Evolutionary conservation across 2,113 vertebrate species (phyloP), one percentile per base, ranked within the genome.

Genomic region (Chroicocephalus ridibundus): DNA sequence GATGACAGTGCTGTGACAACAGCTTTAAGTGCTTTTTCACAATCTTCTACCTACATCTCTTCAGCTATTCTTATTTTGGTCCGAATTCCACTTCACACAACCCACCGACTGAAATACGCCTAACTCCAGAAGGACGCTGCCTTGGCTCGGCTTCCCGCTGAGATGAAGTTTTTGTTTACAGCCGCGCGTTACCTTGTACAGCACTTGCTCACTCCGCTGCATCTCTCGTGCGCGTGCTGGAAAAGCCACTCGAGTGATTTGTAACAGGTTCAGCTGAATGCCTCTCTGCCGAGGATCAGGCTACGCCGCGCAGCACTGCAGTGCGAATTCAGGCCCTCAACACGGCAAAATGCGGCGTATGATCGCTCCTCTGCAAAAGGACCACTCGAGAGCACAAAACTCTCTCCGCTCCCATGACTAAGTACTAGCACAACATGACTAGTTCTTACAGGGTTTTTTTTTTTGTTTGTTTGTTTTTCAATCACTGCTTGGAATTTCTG

Each of bases 181-280:
- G 58, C 42, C 7, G 0, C 1, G 1, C 2, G 2, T 15, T 68
- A 20, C 77, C 82, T 49, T 34, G 70, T 34, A 19, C n/a, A 29
- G 42, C 36, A 5, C 38, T 86, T 29, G 36, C 57, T 91, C 18
- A 1, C 61, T 10, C 51, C 18, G 64, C 51, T 13, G 46, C 49
- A 11, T 31, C 65, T 27, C 18, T 11, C 1, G 2, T 10, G 19
- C 20, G 4, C 1, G 25, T 27, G 64, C 89, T 90, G 86, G 83
- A 78, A 93, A 82, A 90, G 86, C 46, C 44, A 19, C 86, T 52
- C 2, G 0, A 69, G 11, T 5, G 40, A 7, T 49, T 49, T 57
- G 20, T 52, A 11, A 61, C 21, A 13, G 24, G 46, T 11, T 70
- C 65, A 75, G 82, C 31, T 38, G 49, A 26, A 68, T 20, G 38